Evolutionary conservation across 2,888 invertebrate genomes (phyloP).

Genomic region (Drosophila birchii): DNA sequence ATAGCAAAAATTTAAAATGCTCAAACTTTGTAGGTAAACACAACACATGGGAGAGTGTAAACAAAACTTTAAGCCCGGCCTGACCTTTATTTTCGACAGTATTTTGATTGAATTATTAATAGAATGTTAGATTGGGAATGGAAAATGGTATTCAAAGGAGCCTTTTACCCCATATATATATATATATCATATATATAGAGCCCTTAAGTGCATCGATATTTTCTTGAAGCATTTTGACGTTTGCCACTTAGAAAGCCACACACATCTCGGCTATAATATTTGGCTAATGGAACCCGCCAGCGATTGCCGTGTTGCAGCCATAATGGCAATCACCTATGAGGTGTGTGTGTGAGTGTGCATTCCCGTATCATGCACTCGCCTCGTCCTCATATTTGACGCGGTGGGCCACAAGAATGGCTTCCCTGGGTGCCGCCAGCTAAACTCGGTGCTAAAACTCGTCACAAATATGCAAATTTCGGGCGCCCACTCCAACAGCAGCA

Average conservation of each 20-base stretch:
- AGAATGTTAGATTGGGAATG: conserved; percentile 22
- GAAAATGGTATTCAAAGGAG: conserved; percentile 16
- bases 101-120: conserved; percentile 39
- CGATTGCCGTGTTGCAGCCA: conserved; percentile 18
- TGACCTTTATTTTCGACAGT: conserved; percentile 20
- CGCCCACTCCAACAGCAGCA: not conserved
- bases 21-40: conserved; percentile 20
- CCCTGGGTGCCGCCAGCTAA: conserved; percentile 26
- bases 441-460: conserved; percentile 45
- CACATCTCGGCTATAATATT: conserved; percentile 34
- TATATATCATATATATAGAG: no score
- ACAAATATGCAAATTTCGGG: conserved; percentile 65
- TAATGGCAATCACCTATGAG: conserved; percentile 34
- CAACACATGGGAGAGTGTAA: conserved; percentile 18
- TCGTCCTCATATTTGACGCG: conserved; percentile 21
- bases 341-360: not conserved
- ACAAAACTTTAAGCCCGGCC: conserved; percentile 21
- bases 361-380: conserved; percentile 4
- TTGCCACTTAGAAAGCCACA: conserved; percentile 33
- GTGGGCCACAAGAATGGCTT: conserved; percentile 22
- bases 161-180: not conserved
- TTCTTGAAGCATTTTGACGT: conserved; percentile 31
- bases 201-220: conserved; percentile 41
- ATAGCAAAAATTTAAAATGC: conserved; percentile 22
- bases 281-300: conserved; percentile 44